These are phyloP conservation scores for Hesperia comma DNA, from an alignment of 2,888 invertebrate species.

Conservation along the genomic window DNA sequence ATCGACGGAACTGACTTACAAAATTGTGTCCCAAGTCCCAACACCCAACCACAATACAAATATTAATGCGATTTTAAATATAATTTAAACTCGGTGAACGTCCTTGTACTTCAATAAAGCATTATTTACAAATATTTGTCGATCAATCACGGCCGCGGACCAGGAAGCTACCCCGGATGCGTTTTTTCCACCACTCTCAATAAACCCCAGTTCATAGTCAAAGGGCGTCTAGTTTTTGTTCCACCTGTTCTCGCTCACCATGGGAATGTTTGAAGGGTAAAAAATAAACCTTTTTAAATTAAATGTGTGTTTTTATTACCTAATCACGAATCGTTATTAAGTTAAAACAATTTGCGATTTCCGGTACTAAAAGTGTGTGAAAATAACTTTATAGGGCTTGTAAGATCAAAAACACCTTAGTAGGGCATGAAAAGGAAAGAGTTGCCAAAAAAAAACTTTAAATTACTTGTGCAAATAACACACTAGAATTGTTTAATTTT, in stretches of 20 bases:
- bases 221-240: conserved; percentile 68
- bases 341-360: background rate
- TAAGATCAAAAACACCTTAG: too few relatives aligned
- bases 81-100: too few relatives aligned
- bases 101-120: conserved; percentile 43
- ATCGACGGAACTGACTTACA: too few relatives aligned
- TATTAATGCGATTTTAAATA: background rate
- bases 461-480: too few relatives aligned
- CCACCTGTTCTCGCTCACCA: conserved; percentile 66
- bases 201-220: conserved; percentile 63
- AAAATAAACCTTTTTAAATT: background rate
- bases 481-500: too few relatives aligned
- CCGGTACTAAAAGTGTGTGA: background rate
- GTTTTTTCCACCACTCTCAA: conserved; percentile 58
- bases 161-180: conserved; percentile 78
- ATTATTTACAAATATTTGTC: conserved; percentile 65
- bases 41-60: too few relatives aligned
- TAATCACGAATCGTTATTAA: background rate
- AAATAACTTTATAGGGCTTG: too few relatives aligned
- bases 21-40: too few relatives aligned
- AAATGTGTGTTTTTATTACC: conserved; percentile 5
- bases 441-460: too few relatives aligned
- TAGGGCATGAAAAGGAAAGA: too few relatives aligned
- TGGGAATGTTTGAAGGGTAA: conserved; percentile 57
- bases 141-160: conserved; percentile 56